These are phyloP conservation scores for Premnoplex brunnescens DNA, from an alignment of 2,797 vertebrate species.

Conservation along the genomic window DNA sequence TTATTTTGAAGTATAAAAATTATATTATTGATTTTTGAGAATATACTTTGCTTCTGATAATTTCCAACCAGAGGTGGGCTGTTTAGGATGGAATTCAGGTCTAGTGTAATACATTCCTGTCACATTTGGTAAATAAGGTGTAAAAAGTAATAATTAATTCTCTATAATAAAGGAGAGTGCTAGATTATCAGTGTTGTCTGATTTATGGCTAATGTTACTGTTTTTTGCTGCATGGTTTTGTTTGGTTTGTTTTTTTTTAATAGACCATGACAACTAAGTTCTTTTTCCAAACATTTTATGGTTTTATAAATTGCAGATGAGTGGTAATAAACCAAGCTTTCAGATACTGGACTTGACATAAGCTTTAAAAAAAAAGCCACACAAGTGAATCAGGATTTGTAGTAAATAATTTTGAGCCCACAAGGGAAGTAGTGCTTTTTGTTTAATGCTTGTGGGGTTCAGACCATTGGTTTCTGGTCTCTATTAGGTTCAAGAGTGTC, in stretches of 20 bases:
- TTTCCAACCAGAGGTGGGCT: background rate
- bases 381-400: background rate
- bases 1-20: background rate
- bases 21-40: background rate
- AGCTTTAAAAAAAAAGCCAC: background rate
- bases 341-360: background rate
- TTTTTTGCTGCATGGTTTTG: background rate
- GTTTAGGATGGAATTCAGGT: background rate
- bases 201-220: background rate
- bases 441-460: background rate
- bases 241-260: rapidly evolving
- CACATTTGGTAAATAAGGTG: background rate
- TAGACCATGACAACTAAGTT: background rate
- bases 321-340: background rate
- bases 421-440: background rate
- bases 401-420: background rate
- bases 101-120: background rate
- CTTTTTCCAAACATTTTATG: background rate
- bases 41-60: background rate
- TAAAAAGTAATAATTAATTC: background rate
- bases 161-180: background rate
- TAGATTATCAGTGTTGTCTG: background rate
- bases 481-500: background rate
- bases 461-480: background rate
- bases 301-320: background rate